Conservation (phyloP, 2,113 vertebrate species). For the Chunga burmeisteri region DNA sequence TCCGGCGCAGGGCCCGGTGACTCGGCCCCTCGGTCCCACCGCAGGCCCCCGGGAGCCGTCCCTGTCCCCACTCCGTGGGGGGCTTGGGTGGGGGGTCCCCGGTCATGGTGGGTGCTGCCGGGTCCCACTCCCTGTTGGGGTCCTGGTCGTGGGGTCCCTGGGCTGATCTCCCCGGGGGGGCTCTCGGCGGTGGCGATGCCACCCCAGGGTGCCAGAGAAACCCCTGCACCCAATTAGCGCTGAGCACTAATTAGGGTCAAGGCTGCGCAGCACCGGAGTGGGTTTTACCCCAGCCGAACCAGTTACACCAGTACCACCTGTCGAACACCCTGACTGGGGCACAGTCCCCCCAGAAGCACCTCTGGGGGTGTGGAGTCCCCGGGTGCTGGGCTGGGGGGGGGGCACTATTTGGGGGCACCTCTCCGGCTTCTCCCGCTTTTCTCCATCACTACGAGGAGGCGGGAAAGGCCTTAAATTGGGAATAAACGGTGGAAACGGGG, state of each 20-base stretch:
- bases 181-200: background rate
- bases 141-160: background rate
- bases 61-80: background rate
- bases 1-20: background rate
- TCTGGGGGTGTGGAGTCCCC: background rate
- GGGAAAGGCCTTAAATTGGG: background rate
- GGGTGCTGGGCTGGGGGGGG: background rate
- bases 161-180: background rate
- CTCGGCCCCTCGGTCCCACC: background rate
- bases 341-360: background rate
- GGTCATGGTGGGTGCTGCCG: background rate
- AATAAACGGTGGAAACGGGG: background rate
- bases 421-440: background rate
- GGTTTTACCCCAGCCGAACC: background rate
- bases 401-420: background rate
- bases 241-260: background rate
- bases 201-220: background rate
- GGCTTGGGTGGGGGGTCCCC: background rate
- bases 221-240: background rate
- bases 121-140: background rate
- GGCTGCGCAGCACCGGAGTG: fast-evolving
- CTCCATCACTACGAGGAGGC: background rate
- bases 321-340: background rate
- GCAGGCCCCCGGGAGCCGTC: background rate
- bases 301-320: background rate